These are phyloP conservation scores for Plebejus anna DNA, from an alignment of 2,888 invertebrate genomes.

Conservation along the genomic window DNA sequence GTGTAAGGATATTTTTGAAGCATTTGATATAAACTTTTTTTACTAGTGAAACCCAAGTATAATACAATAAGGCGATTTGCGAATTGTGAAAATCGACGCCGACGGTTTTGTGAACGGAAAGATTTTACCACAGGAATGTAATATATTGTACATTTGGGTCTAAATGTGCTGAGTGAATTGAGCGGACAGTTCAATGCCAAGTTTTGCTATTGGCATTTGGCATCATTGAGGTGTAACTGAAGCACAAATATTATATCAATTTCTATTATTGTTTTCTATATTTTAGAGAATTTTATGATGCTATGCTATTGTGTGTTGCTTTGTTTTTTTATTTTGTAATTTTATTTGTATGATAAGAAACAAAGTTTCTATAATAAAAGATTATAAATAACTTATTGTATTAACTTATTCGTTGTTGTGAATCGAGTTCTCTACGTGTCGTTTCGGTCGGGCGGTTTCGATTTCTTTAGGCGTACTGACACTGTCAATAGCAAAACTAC, in stretches of 20 bases:
- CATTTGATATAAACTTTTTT: slow-evolving; percentile 80
- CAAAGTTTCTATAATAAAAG: slow-evolving; percentile 71
- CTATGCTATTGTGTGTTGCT: slow-evolving; percentile 77
- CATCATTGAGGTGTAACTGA: slow-evolving; percentile 53
- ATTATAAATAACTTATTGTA: slow-evolving; percentile 60
- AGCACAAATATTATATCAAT: slow-evolving; percentile 58
- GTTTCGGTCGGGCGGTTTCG: slow-evolving; percentile 42
- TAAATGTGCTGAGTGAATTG: slow-evolving; percentile 77
- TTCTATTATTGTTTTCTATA: slow-evolving; percentile 67
- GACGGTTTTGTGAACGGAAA: slow-evolving; percentile 72
- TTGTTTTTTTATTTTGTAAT: slow-evolving; percentile 73
- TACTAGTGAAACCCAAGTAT: slow-evolving; percentile 73
- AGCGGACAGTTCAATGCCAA: slow-evolving; percentile 73
- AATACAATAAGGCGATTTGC: slow-evolving; percentile 64
- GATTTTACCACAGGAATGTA: slow-evolving; percentile 75
- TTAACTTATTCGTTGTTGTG: slow-evolving; percentile 78
- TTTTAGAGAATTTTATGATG: slow-evolving; percentile 70
- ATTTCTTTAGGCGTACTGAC: slow-evolving; percentile 50
- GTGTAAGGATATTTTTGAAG: slow-evolving; percentile 80
- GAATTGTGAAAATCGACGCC: slow-evolving; percentile 72
- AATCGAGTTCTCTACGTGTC: slow-evolving; percentile 58
- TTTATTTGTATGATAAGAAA: slow-evolving; percentile 69
- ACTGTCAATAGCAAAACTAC: slow-evolving; percentile 78
- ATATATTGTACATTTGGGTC: slow-evolving; percentile 80
- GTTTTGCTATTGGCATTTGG: slow-evolving; percentile 80